A percentile compares a stretch with the other conserved stretches of the same genome.
phyloP scores from a whole-genome alignment of 2,797 vertebrate species.

The Acrossocheilus fasciatus region DNA sequence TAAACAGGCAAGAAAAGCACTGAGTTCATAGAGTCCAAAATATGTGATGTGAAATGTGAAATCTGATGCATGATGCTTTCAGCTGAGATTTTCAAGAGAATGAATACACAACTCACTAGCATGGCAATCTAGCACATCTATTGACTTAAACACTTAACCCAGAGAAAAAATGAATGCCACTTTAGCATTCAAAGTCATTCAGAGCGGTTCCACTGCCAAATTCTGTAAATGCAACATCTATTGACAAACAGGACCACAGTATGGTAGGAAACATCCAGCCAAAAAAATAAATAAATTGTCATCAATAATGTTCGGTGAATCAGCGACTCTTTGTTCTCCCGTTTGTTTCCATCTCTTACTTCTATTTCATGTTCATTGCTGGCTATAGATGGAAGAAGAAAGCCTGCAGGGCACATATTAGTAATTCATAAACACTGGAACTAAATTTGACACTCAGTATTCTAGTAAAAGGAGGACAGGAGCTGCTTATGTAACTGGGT shows the following conservation, averaged over 20 bases:
- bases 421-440: slow-evolving; percentile 74
- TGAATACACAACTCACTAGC: background rate
- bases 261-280: background rate
- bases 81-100: background rate
- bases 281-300: slow-evolving; percentile 1
- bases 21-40: background rate
- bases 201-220: background rate
- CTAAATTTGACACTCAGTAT: slow-evolving; percentile 71
- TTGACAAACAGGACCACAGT: slow-evolving; percentile 4
- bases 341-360: background rate
- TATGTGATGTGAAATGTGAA: background rate
- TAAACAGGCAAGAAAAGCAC: background rate
- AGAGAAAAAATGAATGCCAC: background rate
- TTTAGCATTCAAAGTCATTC: background rate
- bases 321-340: slow-evolving; percentile 13
- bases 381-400: slow-evolving; percentile 63
- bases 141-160: slow-evolving; percentile 1
- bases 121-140: background rate
- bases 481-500: slow-evolving; percentile 50
- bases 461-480: slow-evolving; percentile 68
- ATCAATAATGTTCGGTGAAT: background rate
- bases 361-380: slow-evolving; percentile 56
- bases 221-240: slow-evolving; percentile 15
- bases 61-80: background rate
- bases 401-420: slow-evolving; percentile 65